Evolutionary conservation across 2,797 vertebrate species (phyloP).

Genomic region (Anableps anableps): DNA sequence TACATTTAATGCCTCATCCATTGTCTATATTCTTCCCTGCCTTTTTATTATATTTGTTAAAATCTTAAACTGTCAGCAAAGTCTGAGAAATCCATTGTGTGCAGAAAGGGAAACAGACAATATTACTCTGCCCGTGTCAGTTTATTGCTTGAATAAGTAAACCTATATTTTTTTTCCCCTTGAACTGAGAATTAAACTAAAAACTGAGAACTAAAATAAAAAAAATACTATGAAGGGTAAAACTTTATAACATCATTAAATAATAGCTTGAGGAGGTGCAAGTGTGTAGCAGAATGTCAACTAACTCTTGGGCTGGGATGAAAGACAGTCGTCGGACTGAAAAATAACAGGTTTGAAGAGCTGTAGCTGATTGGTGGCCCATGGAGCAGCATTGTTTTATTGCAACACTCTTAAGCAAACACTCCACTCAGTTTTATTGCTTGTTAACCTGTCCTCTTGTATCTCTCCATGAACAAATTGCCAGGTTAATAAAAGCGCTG

Average conservation of each 20-base stretch:
- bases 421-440: constrained; percentile 1
- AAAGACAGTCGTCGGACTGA: constrained; percentile 15
- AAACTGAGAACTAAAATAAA: neutral
- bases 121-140: neutral
- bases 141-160: neutral
- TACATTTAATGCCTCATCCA: too few relatives aligned
- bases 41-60: neutral
- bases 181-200: neutral
- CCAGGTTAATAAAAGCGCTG: neutral
- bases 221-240: neutral
- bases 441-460: constrained; percentile 2
- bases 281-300: constrained; percentile 33
- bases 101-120: neutral
- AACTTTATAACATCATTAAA: neutral
- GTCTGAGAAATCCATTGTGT: constrained; percentile 3
- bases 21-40: neutral
- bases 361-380: constrained; percentile 6
- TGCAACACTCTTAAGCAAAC: constrained; percentile 20
- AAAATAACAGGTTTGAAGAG: constrained; percentile 25
- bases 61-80: constrained; percentile 10
- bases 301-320: constrained; percentile 11
- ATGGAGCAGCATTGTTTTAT: constrained; percentile 22
- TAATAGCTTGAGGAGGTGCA: neutral
- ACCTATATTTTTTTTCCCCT: neutral
- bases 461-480: neutral